These are phyloP conservation scores for Etheostoma cragini DNA, from an alignment of 2,113 vertebrate genomes.

Conservation along the genomic window DNA sequence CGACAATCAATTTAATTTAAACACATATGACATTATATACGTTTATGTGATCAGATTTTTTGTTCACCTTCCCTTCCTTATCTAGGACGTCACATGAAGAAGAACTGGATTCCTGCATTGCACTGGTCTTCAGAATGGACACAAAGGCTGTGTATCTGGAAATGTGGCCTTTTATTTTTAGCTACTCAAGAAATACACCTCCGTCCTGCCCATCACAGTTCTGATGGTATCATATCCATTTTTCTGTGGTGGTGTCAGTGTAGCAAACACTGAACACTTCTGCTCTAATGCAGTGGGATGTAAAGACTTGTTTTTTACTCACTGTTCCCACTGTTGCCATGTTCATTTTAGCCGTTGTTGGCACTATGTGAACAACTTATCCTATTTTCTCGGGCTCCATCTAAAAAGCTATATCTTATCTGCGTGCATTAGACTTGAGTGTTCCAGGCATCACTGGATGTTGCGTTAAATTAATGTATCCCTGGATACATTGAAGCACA, in stretches of 20 bases:
- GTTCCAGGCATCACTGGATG: neutral
- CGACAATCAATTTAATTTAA: too few relatives aligned
- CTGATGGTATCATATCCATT: too few relatives aligned
- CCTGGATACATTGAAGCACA: neutral
- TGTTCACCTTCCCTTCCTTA: too few relatives aligned
- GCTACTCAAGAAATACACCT: neutral
- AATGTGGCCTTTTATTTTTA: neutral
- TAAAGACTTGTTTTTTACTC: neutral
- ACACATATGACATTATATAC: too few relatives aligned
- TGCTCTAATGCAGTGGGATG: neutral
- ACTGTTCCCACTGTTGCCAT: neutral
- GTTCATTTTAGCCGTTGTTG: neutral
- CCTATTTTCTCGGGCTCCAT: neutral
- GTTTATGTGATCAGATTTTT: too few relatives aligned
- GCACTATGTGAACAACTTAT: neutral
- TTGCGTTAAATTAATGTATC: neutral
- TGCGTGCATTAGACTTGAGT: neutral
- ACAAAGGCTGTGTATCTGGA: neutral
- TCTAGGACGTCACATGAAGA: too few relatives aligned
- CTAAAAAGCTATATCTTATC: neutral
- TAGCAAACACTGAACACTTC: neutral
- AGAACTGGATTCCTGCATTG: neutral
- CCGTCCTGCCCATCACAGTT: too few relatives aligned
- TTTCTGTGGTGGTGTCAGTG: neutral
- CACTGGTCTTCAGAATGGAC: neutral